These are phyloP conservation scores for Ornithoptera alexandrae DNA, from an alignment of 2,888 invertebrate species.

Conservation along the genomic window DNA sequence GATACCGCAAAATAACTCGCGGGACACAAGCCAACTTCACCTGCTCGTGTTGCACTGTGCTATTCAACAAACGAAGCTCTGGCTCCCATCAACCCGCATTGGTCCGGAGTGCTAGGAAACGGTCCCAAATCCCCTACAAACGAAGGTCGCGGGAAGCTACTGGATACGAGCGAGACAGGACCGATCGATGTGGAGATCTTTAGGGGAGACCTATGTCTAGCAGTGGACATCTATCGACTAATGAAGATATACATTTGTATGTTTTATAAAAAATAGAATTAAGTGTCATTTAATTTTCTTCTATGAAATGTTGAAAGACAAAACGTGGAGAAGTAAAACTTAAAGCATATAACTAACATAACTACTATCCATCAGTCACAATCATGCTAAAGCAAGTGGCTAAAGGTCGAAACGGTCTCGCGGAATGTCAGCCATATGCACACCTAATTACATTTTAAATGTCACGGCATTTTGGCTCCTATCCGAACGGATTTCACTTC, in stretches of 20 bases:
- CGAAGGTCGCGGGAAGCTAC: no score
- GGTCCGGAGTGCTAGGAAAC: no score
- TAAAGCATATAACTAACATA: constrained; percentile 1
- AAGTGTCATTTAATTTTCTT: not conserved
- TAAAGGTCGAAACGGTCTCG: constrained; percentile 24
- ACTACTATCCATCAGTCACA: constrained; percentile 15
- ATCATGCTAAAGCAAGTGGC: constrained; percentile 13
- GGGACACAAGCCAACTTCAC: no score
- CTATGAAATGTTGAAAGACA: not conserved
- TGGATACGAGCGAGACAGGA: no score
- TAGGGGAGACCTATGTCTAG: no score
- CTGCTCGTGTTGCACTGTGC: no score
- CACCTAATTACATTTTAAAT: constrained; percentile 30
- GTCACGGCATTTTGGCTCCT: constrained; percentile 28
- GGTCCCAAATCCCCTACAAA: no score
- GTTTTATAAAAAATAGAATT: not conserved
- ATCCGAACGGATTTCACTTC: constrained; percentile 25
- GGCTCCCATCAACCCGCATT: no score
- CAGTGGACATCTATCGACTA: not conserved
- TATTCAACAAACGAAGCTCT: no score
- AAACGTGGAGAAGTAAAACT: not conserved
- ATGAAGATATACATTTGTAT: not conserved
- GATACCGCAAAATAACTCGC: no score
- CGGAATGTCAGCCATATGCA: constrained; percentile 26
- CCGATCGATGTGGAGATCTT: no score